phyloP scores from a whole-genome alignment of 2,888 invertebrate genomes.

The Athalia circularis region DNA sequence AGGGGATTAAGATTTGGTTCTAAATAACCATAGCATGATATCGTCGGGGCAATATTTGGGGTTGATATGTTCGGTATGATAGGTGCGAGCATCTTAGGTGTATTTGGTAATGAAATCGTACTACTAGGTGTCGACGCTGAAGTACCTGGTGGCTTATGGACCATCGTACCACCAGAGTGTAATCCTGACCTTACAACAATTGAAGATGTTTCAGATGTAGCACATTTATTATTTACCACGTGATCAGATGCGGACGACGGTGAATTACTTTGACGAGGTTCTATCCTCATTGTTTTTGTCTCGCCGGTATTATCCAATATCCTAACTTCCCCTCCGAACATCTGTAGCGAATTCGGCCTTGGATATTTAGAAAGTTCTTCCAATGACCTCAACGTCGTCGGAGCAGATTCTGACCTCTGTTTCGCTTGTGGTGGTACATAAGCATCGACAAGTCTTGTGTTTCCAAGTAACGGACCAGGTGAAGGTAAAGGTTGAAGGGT shows the following conservation, averaged over 20 bases:
- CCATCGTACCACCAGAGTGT: slow-evolving; percentile 89
- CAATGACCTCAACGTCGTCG: slow-evolving; percentile 75
- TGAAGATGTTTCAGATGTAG: slow-evolving; percentile 78
- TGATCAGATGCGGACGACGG: slow-evolving; percentile 70
- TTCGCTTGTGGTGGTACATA: slow-evolving; percentile 75
- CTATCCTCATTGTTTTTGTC: slow-evolving; percentile 82
- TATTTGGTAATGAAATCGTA: slow-evolving; percentile 72
- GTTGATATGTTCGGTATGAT: slow-evolving; percentile 77
- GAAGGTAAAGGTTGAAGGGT: slow-evolving; percentile 81
- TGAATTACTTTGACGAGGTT: slow-evolving; percentile 76
- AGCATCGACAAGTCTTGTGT: slow-evolving; percentile 86
- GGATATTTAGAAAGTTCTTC: slow-evolving; percentile 78
- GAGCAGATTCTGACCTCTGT: slow-evolving; percentile 75
- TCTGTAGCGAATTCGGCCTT: slow-evolving; percentile 78
- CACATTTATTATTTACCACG: slow-evolving; percentile 57
- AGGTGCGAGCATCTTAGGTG: slow-evolving; percentile 78
- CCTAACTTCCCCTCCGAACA: slow-evolving; percentile 88
- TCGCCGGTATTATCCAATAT: slow-evolving; percentile 83
- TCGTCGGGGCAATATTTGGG: slow-evolving; percentile 75
- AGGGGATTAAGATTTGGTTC: slow-evolving; percentile 76
- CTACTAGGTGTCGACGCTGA: slow-evolving; percentile 60
- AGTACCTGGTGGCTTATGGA: slow-evolving; percentile 76
- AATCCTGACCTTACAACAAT: slow-evolving; percentile 88
- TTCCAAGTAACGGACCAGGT: slow-evolving; percentile 88
- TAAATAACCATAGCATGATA: slow-evolving; percentile 68